phyloP scores from a whole-genome alignment of 2,797 vertebrate species.

The Erethizon dorsatum region DNA sequence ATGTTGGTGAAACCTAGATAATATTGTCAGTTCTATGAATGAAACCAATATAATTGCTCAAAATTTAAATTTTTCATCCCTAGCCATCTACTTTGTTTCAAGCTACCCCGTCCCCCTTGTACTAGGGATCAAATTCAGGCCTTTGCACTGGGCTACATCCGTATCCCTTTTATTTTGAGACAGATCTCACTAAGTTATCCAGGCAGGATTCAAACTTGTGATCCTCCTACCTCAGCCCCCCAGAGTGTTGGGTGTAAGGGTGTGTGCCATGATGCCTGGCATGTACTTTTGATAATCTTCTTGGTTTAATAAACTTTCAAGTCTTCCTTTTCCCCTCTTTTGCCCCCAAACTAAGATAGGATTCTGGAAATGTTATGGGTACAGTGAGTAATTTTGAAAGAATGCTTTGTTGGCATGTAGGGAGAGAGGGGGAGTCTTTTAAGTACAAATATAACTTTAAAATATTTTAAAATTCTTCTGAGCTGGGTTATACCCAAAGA shows the following conservation, averaged over 20 bases:
- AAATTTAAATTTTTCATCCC: background rate
- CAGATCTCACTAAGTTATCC: background rate
- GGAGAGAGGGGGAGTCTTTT: background rate
- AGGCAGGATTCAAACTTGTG: background rate
- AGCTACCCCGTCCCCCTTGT: background rate
- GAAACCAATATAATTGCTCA: background rate
- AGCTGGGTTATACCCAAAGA: background rate
- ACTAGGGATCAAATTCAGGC: background rate
- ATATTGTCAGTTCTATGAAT: background rate
- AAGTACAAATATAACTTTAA: background rate
- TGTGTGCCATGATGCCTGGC: background rate
- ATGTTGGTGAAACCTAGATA: background rate
- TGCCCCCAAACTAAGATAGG: background rate
- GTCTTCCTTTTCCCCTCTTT: background rate
- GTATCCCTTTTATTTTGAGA: background rate
- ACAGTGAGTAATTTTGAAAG: background rate
- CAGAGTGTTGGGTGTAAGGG: background rate
- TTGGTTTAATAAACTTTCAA: background rate
- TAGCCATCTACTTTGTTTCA: background rate
- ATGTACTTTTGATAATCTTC: background rate
- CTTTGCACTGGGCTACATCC: background rate
- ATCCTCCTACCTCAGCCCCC: background rate
- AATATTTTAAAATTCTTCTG: constrained; percentile 6
- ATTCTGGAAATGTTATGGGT: background rate
- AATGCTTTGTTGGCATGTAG: background rate